A percentile compares a stretch with the other conserved stretches of the same genome.
Conservation (phyloP, 1,140 invertebrate species). For the Brachystomella parvula region DNA sequence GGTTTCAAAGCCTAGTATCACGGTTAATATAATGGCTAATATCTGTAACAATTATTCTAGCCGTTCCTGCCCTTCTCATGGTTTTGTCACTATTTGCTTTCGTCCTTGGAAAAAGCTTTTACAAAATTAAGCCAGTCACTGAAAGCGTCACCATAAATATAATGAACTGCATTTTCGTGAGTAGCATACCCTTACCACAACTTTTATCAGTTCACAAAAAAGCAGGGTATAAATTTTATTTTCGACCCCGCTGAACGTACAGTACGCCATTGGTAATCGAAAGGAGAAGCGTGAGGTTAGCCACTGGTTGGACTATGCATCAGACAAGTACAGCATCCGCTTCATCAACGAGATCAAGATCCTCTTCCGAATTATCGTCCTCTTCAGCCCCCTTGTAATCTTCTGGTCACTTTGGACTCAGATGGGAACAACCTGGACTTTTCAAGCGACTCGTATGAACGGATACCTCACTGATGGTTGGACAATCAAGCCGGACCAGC, state of each 20-base stretch:
- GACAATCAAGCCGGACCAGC: conserved; percentile 75
- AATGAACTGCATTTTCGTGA: conserved; percentile 20
- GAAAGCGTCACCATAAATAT: conserved; percentile 26
- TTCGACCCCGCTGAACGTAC: conserved; percentile 7
- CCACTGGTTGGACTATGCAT: conserved; percentile 72
- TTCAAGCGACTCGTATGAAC: conserved; percentile 85
- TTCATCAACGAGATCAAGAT: conserved; percentile 67
- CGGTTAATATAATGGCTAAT: too few species aligned
- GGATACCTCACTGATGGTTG: conserved; percentile 58
- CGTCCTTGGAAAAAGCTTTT: conserved; percentile 21
- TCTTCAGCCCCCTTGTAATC: conserved; percentile 75
- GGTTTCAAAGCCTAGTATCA: too few species aligned
- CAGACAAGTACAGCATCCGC: conserved; percentile 56
- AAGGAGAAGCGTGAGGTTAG: conserved; percentile 46
- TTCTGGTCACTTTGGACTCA: conserved; percentile 46
- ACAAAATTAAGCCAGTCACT: conserved; percentile 21
- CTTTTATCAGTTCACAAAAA: not conserved
- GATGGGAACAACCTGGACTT: conserved; percentile 59
- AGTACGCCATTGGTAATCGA: conserved; percentile 42
- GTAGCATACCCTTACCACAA: conserved; percentile 9
- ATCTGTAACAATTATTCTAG: too few species aligned
- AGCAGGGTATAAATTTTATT: not conserved
- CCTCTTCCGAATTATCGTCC: conserved; percentile 58
- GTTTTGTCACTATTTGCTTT: conserved; percentile 50
- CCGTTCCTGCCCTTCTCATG: conserved; percentile 77